Conservation (phyloP, 2,888 invertebrate species). For the Standfussiana lucernea region DNA sequence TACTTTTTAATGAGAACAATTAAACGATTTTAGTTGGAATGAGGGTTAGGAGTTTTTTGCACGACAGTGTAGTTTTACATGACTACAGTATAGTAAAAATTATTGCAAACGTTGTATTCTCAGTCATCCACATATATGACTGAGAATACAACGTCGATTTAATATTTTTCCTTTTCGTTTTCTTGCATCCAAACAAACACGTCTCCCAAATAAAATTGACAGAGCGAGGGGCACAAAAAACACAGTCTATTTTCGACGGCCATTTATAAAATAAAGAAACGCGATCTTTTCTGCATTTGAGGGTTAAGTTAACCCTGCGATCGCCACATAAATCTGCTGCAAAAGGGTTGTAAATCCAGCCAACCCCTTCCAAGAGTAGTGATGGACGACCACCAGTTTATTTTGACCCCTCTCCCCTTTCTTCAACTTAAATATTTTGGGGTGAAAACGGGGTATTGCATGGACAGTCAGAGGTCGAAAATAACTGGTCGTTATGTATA, state of each 20-base stretch:
- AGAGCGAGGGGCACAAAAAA: slow-evolving; percentile 62
- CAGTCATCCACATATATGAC: too few relatives aligned
- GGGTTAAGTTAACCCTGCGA: slow-evolving; percentile 82
- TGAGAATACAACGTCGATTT: not conserved
- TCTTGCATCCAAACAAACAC: not conserved
- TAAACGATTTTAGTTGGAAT: slow-evolving; percentile 51
- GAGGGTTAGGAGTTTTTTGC: slow-evolving; percentile 33
- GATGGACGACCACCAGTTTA: slow-evolving; percentile 79
- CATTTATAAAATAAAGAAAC: slow-evolving; percentile 89
- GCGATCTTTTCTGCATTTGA: slow-evolving; percentile 86
- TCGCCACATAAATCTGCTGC: slow-evolving; percentile 86
- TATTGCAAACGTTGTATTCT: too few relatives aligned
- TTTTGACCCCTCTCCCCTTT: slow-evolving; percentile 66
- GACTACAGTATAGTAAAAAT: not conserved
- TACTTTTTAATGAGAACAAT: slow-evolving; percentile 64
- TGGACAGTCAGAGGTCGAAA: slow-evolving; percentile 68
- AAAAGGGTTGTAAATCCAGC: slow-evolving; percentile 89
- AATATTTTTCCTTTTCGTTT: not conserved
- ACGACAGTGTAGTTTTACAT: slow-evolving; percentile 13
- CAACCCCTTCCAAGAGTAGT: slow-evolving; percentile 81
- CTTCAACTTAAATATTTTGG: slow-evolving; percentile 32
- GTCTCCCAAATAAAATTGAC: slow-evolving; percentile 26
- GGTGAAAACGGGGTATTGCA: slow-evolving; percentile 42
- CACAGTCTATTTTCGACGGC: slow-evolving; percentile 80
- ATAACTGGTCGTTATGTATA: slow-evolving; percentile 77